Base-by-base conservation (phyloP, 2,888 invertebrate genomes). In the Hymenopus coronatus region DNA sequence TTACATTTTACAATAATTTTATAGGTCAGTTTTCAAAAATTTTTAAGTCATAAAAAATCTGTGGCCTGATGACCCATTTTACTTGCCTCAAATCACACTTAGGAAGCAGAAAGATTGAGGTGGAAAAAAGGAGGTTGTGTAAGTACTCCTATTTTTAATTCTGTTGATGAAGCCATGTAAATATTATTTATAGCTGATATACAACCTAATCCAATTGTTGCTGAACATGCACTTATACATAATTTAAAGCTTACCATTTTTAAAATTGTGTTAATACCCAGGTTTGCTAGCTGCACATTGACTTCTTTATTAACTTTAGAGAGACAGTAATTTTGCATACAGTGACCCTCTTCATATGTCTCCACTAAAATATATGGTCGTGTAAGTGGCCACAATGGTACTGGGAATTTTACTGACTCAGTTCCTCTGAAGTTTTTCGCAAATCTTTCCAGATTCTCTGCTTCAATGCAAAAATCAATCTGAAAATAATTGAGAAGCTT, bases 391-490 rank as follows among this genome's bases (percentile, higher is more conserved):
- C 91, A 88, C 4, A 94, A 91, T 6, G 94, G 94, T 33, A 90
- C 90, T 9, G 94, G 94, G 90, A 94, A 94, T 82, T 91, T 90
- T 3, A 94, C 92, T 30, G 92, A 90, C 3, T 91, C 88, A 85
- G 90, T 91, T 3, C 91, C 89, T 0, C 91, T 91, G 90, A 94
- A 94, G 90, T 94, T 93, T 28, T 92, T 91, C 2, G 92, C 91
- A 91, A 94, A 94, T 90, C 90, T 92, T 81, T 92, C 91, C 81
- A 94, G 91, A 89, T 94, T 93, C n/a, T 91, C 90, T 4, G 93
- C 94, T 91, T 94, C 94, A 83, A 92, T 91, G 20, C 92, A 91
- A 91, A 94, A 92, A 91, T 94, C 93, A 27, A 94, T 92, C 93
- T 94, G 92, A 27, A 91, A 90, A 70, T 87, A 87, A 88, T 40